Evolutionary conservation across 1,140 invertebrate species (phyloP).

Genomic region (Zaprionus tsacasi): DNA sequence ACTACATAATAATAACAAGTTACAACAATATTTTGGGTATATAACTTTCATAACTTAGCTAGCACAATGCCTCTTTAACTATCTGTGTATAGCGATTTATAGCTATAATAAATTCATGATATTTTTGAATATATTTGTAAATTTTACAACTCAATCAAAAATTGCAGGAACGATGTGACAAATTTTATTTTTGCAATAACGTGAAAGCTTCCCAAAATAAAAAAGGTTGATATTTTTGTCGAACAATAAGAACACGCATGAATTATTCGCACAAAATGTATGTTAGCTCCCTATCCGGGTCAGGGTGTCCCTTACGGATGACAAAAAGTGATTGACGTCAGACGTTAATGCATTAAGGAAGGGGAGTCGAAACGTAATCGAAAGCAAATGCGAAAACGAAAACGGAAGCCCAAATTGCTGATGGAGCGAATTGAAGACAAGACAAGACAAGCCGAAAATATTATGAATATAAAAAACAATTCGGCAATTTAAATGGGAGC

Average conservation of each 20-base stretch:
- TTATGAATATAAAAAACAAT: slow-evolving; percentile 36
- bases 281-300: slow-evolving; percentile 1
- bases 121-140: no score
- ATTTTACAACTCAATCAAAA: background rate
- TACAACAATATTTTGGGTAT: no score
- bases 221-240: background rate
- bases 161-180: background rate
- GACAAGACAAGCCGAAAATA: slow-evolving; percentile 17
- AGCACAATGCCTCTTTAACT: no score
- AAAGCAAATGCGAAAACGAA: slow-evolving; percentile 26
- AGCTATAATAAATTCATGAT: no score
- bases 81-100: no score
- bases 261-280: slow-evolving; percentile 36
- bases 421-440: slow-evolving; percentile 31
- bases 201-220: background rate
- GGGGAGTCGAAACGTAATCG: slow-evolving; percentile 21
- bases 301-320: slow-evolving; percentile 13
- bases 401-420: slow-evolving; percentile 7
- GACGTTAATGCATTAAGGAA: slow-evolving; percentile 24
- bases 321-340: slow-evolving; percentile 45
- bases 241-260: slow-evolving; percentile 16
- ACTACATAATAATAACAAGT: no score
- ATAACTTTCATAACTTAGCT: no score
- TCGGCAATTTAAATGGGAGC: slow-evolving; percentile 55
- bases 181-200: background rate